Percentiles rank a stretch among this genome's conserved stretches.
Evolutionary conservation across 2,888 invertebrate genomes (phyloP).

Genomic region (Amblyjoppa proteus): DNA sequence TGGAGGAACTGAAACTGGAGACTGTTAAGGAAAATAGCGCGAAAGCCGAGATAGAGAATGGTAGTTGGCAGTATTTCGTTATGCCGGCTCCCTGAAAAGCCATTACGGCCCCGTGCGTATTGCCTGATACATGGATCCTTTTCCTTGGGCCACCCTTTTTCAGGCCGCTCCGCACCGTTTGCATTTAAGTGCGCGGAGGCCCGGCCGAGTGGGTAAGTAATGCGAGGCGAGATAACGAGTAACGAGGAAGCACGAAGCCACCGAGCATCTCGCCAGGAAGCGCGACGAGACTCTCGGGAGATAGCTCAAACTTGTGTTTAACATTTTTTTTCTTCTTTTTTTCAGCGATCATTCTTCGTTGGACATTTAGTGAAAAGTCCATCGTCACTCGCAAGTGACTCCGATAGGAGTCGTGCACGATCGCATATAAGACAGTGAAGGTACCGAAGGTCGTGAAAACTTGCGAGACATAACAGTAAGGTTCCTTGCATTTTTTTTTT

Average conservation of each 20-base stretch:
- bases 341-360: background rate
- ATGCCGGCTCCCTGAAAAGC: slow-evolving; percentile 43
- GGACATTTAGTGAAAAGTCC: background rate
- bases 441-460: background rate
- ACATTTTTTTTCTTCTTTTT: background rate
- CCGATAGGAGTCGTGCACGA: background rate
- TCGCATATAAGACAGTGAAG: background rate
- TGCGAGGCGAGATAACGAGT: slow-evolving; percentile 63
- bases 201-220: slow-evolving; percentile 56
- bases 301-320: slow-evolving; percentile 36
- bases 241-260: slow-evolving; percentile 48
- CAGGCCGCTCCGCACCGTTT: slow-evolving; percentile 20
- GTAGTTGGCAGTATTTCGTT: slow-evolving; percentile 42
- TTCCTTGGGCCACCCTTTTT: slow-evolving; percentile 3
- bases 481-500: background rate
- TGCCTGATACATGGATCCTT: slow-evolving; percentile 55
- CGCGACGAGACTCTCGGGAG: slow-evolving; percentile 36
- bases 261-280: slow-evolving; percentile 43
- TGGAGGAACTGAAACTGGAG: background rate
- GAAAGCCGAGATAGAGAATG: slow-evolving; percentile 34
- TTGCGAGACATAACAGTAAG: background rate
- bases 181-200: slow-evolving; percentile 57
- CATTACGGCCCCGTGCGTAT: slow-evolving; percentile 56
- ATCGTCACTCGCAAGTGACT: too few species aligned
- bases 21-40: slow-evolving; percentile 31